Evolutionary conservation across 2,113 vertebrate species (phyloP).

Genomic region (Seriola aureovittata): DNA sequence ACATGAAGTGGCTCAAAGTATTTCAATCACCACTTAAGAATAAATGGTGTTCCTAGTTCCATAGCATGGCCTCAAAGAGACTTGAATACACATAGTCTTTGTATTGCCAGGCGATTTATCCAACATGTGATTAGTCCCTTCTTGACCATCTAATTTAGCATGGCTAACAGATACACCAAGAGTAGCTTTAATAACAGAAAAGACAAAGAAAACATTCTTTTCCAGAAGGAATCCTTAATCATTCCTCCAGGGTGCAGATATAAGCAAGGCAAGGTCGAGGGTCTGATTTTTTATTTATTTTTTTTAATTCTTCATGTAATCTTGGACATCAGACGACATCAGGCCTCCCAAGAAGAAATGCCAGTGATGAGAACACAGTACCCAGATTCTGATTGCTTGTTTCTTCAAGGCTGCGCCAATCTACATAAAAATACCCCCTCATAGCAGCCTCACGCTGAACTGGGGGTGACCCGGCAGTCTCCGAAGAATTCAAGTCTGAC

Average conservation of each 20-base stretch:
- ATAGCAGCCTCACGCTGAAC: slow-evolving; percentile 9
- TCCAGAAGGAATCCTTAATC: slow-evolving; percentile 20
- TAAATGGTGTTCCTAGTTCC: slow-evolving; percentile 3
- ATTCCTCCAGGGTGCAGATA: slow-evolving; percentile 5
- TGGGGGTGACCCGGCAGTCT: slow-evolving; percentile 50
- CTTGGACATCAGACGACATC: not conserved
- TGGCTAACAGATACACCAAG: slow-evolving; percentile 34
- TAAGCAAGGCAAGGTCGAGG: slow-evolving; percentile 34
- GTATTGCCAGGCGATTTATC: slow-evolving; percentile 19
- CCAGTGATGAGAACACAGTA: slow-evolving; percentile 22
- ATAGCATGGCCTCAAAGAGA: slow-evolving; percentile 27
- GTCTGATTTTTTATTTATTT: not conserved
- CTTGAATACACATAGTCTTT: slow-evolving; percentile 33
- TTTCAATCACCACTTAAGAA: slow-evolving; percentile 22
- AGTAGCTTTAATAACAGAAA: slow-evolving; percentile 22
- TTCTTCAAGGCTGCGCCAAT: slow-evolving; percentile 25
- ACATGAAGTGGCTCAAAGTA: slow-evolving; percentile 14
- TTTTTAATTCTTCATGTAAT: slow-evolving; percentile 20
- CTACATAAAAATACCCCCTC: slow-evolving; percentile 29
- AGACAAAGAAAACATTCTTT: slow-evolving; percentile 23
- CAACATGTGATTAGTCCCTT: slow-evolving; percentile 45
- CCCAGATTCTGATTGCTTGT: slow-evolving; percentile 37
- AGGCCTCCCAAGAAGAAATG: slow-evolving; percentile 22
- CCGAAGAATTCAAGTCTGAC: slow-evolving; percentile 42
- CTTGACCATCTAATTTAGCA: slow-evolving; percentile 53